These are phyloP conservation scores for Stichodactyla mertensii DNA, from an alignment of 64 coral and sea anemone species.

Conservation along the genomic window DNA sequence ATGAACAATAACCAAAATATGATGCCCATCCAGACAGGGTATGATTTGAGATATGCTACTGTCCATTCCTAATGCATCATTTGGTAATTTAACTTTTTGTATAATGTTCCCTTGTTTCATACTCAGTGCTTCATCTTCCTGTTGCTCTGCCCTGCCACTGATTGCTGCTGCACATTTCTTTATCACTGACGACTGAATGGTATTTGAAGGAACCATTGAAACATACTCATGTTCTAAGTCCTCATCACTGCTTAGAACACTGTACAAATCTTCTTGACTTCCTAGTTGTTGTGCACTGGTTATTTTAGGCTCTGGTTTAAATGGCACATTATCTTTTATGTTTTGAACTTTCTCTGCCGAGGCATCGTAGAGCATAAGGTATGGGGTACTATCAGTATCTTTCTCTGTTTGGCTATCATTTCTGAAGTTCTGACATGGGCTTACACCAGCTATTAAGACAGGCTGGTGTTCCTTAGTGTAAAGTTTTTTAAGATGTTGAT, in stretches of 20 bases:
- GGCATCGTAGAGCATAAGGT: slow-evolving; percentile 13
- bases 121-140: slow-evolving; percentile 16
- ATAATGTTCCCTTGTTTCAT: slow-evolving; percentile 41
- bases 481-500: slow-evolving; percentile 20
- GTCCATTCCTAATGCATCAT: slow-evolving; percentile 18
- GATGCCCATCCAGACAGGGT: slow-evolving; percentile 63
- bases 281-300: neutral
- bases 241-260: slow-evolving; percentile 51
- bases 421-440: neutral
- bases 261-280: slow-evolving; percentile 50
- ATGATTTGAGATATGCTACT: slow-evolving; percentile 57
- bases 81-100: slow-evolving; percentile 59
- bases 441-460: slow-evolving; percentile 23
- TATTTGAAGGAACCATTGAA: slow-evolving; percentile 45
- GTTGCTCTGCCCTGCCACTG: slow-evolving; percentile 40
- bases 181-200: slow-evolving; percentile 63
- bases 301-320: neutral
- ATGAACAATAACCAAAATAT: slow-evolving; percentile 61
- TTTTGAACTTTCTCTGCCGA: slow-evolving; percentile 10
- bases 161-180: slow-evolving; percentile 87
- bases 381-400: neutral
- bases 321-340: neutral
- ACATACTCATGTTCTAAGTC: slow-evolving; percentile 63
- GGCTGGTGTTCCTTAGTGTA: slow-evolving; percentile 4
- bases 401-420: neutral